phyloP scores from a whole-genome alignment of 2,888 invertebrate species.

The Nephrotoma appendiculata region DNA sequence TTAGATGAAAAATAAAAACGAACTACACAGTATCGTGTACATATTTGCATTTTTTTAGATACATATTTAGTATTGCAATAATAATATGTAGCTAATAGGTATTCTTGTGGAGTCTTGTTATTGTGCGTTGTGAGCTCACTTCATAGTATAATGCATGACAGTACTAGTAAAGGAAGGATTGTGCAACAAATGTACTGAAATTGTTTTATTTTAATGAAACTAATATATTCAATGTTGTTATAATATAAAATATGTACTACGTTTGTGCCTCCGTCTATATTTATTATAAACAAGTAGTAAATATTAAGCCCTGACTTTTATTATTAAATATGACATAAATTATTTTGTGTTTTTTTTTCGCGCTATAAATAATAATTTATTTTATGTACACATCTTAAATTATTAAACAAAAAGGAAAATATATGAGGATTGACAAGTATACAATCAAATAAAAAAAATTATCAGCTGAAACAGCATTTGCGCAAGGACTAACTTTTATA shows the following conservation, averaged over 20 bases:
- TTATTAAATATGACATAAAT: too few species aligned
- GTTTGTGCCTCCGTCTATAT: too few species aligned
- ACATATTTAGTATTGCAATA: background rate
- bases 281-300: too few species aligned
- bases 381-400: background rate
- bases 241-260: too few species aligned
- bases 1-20: background rate
- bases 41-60: background rate
- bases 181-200: too few species aligned
- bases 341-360: background rate
- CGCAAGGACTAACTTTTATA: background rate
- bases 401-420: background rate
- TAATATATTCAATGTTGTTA: too few species aligned
- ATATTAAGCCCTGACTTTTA: too few species aligned
- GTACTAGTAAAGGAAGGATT: too few species aligned
- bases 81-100: background rate
- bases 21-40: background rate
- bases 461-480: background rate
- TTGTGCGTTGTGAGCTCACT: background rate
- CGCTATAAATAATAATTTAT: background rate
- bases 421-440: background rate
- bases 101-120: background rate
- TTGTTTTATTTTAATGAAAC: too few species aligned
- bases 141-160: background rate
- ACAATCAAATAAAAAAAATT: background rate